These are phyloP conservation scores for Trematocara macrostoma DNA, from an alignment of 2,113 vertebrate genomes.

Conservation along the genomic window DNA sequence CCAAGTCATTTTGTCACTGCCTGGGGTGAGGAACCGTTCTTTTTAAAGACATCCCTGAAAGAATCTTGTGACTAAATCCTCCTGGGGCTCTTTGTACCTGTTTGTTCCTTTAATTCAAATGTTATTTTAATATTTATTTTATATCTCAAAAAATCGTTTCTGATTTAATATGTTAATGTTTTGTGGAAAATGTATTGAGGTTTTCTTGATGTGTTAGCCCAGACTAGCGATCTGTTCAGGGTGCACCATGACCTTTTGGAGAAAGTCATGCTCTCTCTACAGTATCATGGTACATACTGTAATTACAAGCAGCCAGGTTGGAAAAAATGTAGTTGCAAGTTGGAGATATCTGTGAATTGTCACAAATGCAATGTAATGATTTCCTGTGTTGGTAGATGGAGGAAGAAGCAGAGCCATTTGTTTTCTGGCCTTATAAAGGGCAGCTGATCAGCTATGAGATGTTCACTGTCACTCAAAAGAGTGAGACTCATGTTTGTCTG, in stretches of 20 bases:
- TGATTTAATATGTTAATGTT: not conserved
- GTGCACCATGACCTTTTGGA: not conserved
- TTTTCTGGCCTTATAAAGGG: conserved; percentile 87
- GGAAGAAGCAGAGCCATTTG: conserved; percentile 77
- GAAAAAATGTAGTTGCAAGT: not conserved
- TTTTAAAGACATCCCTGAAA: not conserved
- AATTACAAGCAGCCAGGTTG: not conserved
- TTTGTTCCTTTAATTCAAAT: not conserved
- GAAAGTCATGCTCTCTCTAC: not conserved
- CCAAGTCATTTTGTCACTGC: conserved; percentile 88
- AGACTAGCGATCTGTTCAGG: not conserved
- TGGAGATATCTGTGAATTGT: not conserved
- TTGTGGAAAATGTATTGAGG: not conserved
- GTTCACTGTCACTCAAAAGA: conserved; percentile 86
- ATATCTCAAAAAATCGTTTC: not conserved
- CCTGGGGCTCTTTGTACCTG: not conserved
- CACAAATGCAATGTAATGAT: not conserved
- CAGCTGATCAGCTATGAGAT: conserved; percentile 82
- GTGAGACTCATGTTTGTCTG: conserved; percentile 83
- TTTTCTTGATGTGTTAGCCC: not conserved
- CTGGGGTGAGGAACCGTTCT: conserved; percentile 22
- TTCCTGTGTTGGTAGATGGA: conserved; percentile 46
- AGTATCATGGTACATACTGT: not conserved
- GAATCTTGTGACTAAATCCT: not conserved
- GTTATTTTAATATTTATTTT: not conserved